These are phyloP conservation scores for Coryphaenoides rupestris DNA, from an alignment of 2,113 vertebrate genomes.

Conservation along the genomic window DNA sequence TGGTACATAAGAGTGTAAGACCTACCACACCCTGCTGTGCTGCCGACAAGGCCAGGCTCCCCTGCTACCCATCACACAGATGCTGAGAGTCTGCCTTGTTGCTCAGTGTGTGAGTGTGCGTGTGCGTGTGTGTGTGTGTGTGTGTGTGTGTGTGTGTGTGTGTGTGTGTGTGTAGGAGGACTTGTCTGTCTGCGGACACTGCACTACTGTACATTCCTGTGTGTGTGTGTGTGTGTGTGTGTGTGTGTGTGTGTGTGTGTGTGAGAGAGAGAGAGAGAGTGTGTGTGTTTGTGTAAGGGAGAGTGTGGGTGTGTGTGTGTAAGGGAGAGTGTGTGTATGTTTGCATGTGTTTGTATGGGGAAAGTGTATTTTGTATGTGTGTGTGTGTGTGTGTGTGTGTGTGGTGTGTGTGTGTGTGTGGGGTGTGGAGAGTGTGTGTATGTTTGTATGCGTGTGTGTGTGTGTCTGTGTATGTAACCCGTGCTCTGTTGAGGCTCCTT, in stretches of 20 bases:
- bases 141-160: slow-evolving; percentile 17
- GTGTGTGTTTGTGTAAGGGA: not conserved
- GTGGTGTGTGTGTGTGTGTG: not conserved
- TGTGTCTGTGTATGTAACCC: not conserved
- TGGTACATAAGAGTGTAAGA: slow-evolving; percentile 47
- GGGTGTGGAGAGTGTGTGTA: not conserved
- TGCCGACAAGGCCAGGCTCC: slow-evolving; percentile 37
- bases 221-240: slow-evolving; percentile 10
- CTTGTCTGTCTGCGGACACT: not conserved
- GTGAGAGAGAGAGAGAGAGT: not conserved
- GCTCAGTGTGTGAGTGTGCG: slow-evolving; percentile 21
- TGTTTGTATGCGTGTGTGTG: not conserved
- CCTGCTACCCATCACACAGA: slow-evolving; percentile 35
- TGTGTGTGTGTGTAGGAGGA: slow-evolving; percentile 8
- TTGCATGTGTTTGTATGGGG: not conserved
- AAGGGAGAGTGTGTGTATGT: not conserved
- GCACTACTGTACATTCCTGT: not conserved
- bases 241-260: not conserved
- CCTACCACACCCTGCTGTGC: slow-evolving; percentile 47
- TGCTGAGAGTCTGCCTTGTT: slow-evolving; percentile 11
- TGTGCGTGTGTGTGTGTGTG: slow-evolving; percentile 7
- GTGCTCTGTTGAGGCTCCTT: slow-evolving; percentile 1
- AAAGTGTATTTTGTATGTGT: slow-evolving; percentile 1
- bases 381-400: not conserved
- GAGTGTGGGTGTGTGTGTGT: not conserved